Base-by-base conservation (phyloP, 2,888 invertebrate species). In the Abrostola triplasia region DNA sequence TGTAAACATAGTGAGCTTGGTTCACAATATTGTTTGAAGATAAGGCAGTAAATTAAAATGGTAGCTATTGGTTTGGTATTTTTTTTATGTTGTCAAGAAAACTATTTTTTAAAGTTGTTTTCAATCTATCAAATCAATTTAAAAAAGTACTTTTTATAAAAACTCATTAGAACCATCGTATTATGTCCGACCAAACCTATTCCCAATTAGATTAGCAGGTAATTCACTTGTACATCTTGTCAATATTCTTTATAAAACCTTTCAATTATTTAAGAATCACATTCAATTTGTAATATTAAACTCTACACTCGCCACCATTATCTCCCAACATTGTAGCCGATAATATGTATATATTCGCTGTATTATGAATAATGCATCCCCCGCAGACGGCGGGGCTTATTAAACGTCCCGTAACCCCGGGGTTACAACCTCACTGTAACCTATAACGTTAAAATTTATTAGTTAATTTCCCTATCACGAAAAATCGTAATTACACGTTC, bases 341-440 rank as follows among this genome's bases (percentile, higher is more conserved):
- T 68, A 73, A 51, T 73, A 65, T 75, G 69, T 67, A 63, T 62
- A 70, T 47, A 47, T 47, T 47, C 59, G 56, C 52, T 70, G 57
- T 64, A 56, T 62, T 74, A 76, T 79, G 73, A 81, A 79, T 80
- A 77, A 80, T 81, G 76, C 70, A 79, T 77, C 54, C 47, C 41
- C 42, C 50, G 37, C 64, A 68, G 62, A 68, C 52, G 66, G 67
- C 37, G 38, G 65, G 55, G 67, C 64, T 70, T 76, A 75, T 80
- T 79, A 79, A 77, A 73, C 66, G 68, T 36, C 56, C 64, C 63
- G 57, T 57, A 68, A 61, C 67, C 68, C 59, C 55, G 13, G 38
- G 58, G 55, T 75, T 75, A 62, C 52, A 66, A 59, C 64, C 67
- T 55, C 57, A 49, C 11, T 54, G 59, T 76, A 67, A 65, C 70